These are phyloP conservation scores for Scaptomyza parva DNA, from an alignment of 2,888 invertebrate genomes.

Conservation along the genomic window DNA sequence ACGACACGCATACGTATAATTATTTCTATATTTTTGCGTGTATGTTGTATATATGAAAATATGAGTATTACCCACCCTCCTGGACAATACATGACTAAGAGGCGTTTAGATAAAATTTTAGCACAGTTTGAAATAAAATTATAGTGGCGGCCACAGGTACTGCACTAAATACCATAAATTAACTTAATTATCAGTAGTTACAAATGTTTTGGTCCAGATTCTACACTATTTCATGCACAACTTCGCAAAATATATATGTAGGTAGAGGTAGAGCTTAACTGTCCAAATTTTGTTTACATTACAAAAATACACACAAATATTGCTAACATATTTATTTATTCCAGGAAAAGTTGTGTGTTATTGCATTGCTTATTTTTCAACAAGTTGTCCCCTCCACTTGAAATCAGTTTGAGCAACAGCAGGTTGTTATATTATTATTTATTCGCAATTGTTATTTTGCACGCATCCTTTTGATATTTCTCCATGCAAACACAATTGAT, in stretches of 20 bases:
- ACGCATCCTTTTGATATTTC: background rate
- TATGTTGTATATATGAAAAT: conserved; percentile 1
- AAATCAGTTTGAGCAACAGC: background rate
- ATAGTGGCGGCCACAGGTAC: conserved; percentile 3
- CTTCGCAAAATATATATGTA: too few species aligned
- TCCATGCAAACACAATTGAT: background rate
- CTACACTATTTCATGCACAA: background rate
- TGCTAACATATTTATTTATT: background rate
- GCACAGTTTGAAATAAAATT: conserved; percentile 3
- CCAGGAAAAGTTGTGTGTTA: background rate
- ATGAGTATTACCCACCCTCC: conserved; percentile 4
- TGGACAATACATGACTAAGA: conserved; percentile 7
- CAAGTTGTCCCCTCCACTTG: background rate
- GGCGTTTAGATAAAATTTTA: conserved; percentile 1
- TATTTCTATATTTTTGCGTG: background rate
- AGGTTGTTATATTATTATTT: background rate
- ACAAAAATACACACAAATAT: background rate
- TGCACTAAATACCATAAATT: conserved; percentile 19
- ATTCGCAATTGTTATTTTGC: background rate
- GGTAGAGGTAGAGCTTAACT: too few species aligned
- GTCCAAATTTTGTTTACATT: too few species aligned
- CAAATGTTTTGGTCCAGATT: background rate
- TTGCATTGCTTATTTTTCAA: background rate
- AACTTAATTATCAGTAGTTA: conserved; percentile 17
- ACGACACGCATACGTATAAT: conserved; percentile 8